Evolutionary conservation across 2,888 invertebrate genomes (phyloP), one percentile per base, ranked within the genome.

Genomic region (Tetragonisca angustula): DNA sequence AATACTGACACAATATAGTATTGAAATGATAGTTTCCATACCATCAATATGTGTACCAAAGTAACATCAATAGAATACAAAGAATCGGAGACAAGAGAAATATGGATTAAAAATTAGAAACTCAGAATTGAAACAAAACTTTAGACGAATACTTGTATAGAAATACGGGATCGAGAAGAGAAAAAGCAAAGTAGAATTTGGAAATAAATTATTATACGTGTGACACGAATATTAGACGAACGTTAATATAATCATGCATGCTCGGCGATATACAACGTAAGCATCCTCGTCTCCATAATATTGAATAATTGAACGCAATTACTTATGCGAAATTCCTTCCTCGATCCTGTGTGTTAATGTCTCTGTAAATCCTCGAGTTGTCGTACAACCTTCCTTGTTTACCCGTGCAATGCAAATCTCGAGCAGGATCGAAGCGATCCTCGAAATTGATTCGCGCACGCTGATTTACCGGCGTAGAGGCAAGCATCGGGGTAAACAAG

Each of bases 361-460:
- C 17, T 19, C 64, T 32, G 62, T 64, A 64, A 74, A 62, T 74
- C 49, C 19, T 36, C 27, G 11, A 5, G 27, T 43, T 52, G 64
- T 50, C 61, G 36, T n/a, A 21, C 61, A 75, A 61, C 19, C 67
- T 49, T 32, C 64, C 77, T 24, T 43, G 64, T 56, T 73, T 54
- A 32, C n/a, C 19, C 67, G 52, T 67, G 65, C 56, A 52, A 67
- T 75, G 79, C 59, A 78, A 78, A 78, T 78, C 65, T 67, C 74
- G 32, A 59, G 50, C 49, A 59, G 21, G 43, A 52, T 67, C 52
- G 56, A 49, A 32, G 19, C 27, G 54, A 52, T 52, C 19, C 24
- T 21, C 69, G 52, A 24, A 81, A 79, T 79, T 79, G 79, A 81
- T 73, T 81, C 73, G 24, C n/a, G 32, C 15, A 9, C 27, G 15